phyloP scores from a whole-genome alignment of 1,140 invertebrate species.

The Scaptomyza hsui region DNA sequence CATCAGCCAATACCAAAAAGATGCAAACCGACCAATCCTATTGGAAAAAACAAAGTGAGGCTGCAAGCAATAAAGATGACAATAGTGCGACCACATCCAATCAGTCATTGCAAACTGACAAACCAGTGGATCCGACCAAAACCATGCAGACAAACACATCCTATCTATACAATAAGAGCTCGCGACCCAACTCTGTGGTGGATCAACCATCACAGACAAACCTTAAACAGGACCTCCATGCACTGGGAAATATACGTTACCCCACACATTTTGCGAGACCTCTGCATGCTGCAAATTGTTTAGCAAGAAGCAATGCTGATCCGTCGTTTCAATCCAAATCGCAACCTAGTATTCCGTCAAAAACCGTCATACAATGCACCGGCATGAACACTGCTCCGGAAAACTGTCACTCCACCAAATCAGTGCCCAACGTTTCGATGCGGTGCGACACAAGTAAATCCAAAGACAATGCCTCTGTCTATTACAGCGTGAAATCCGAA shows the following conservation, averaged over 20 bases:
- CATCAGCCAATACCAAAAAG: conserved; percentile 29
- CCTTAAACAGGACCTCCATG: neutral
- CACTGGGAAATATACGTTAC: conserved; percentile 27
- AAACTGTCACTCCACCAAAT: neutral
- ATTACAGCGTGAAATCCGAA: neutral
- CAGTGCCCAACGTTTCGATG: neutral
- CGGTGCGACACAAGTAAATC: neutral
- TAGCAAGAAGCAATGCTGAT: neutral
- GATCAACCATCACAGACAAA: conserved; percentile 12
- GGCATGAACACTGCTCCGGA: neutral
- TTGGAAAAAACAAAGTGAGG: conserved; percentile 25
- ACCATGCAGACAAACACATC: conserved; percentile 54
- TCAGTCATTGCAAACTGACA: conserved; percentile 3
- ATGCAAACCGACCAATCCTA: conserved; percentile 58
- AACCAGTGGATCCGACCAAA: conserved; percentile 5
- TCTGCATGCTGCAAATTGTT: neutral
- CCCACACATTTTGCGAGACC: conserved; percentile 13
- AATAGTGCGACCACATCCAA: neutral
- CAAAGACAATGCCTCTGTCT: neutral
- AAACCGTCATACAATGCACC: neutral
- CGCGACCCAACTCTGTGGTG: neutral
- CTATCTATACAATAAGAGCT: conserved; percentile 23
- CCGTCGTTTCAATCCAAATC: neutral
- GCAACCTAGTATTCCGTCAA: neutral
- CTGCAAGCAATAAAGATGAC: neutral